phyloP scores from a whole-genome alignment of 2,797 vertebrate species.

The Luscinia luscinia region DNA sequence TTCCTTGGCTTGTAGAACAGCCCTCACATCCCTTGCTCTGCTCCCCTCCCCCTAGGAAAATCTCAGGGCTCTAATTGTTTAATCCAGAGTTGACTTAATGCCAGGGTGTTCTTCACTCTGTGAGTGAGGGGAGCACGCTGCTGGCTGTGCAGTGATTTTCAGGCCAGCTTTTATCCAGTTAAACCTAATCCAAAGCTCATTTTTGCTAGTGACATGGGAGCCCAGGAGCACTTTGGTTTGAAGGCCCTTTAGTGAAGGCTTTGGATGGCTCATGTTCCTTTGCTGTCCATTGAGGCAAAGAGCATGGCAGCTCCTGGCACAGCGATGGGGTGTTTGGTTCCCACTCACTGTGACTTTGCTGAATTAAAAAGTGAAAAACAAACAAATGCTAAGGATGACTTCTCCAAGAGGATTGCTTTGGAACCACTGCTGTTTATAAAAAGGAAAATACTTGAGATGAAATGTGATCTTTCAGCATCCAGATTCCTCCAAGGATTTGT shows the following conservation, averaged over 20 bases:
- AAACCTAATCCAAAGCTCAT: conserved; percentile 59
- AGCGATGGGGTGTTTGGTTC: accelerated
- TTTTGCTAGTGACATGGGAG: conserved; percentile 37
- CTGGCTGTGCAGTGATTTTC: conserved; percentile 45
- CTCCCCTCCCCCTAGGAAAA: conserved; percentile 43
- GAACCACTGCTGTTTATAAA: conserved; percentile 49
- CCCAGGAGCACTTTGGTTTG: conserved; percentile 12
- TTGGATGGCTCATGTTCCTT: neutral
- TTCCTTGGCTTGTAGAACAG: conserved; percentile 44
- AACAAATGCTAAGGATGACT: conserved; percentile 49
- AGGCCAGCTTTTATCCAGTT: conserved; percentile 51
- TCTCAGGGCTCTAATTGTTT: conserved; percentile 66
- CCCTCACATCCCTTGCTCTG: conserved; percentile 1
- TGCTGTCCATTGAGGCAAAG: neutral
- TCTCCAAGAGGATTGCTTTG: conserved; percentile 55
- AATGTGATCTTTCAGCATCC: conserved; percentile 56
- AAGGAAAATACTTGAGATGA: conserved; percentile 51
- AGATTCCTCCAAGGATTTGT: conserved; percentile 57
- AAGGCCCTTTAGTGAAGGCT: conserved; percentile 4
- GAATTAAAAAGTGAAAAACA: conserved; percentile 46
- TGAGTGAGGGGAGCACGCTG: conserved; percentile 32
- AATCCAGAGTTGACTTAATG: conserved; percentile 62
- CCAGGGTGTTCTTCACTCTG: conserved; percentile 32
- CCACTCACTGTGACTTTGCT: conserved; percentile 30
- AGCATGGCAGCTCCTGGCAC: conserved; percentile 41